Percentiles rank a stretch among this genome's conserved stretches.
phyloP scores from a whole-genome alignment of 2,888 invertebrate species.

The Metellina segmentata region DNA sequence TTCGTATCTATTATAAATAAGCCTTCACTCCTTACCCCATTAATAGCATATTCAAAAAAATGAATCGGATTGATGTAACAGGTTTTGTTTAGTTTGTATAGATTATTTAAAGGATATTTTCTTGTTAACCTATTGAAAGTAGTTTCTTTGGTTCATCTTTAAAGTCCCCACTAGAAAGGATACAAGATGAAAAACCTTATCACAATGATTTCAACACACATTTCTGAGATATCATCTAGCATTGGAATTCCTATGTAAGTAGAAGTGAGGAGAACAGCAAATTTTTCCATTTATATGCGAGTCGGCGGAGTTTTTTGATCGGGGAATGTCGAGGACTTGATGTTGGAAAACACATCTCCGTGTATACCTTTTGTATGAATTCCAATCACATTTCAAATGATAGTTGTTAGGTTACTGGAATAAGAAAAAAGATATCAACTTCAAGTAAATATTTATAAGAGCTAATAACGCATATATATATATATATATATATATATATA shows the following conservation, averaged over 20 bases:
- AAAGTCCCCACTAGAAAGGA: not conserved
- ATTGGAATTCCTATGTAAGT: not conserved
- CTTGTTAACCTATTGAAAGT: too few species aligned
- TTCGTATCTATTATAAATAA: too few species aligned
- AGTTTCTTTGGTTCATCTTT: not conserved
- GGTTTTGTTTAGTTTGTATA: too few species aligned
- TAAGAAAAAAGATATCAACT: too few species aligned
- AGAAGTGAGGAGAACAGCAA: constrained; percentile 15
- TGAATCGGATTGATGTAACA: too few species aligned
- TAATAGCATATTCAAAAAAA: too few species aligned
- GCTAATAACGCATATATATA: too few species aligned
- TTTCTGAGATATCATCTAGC: not conserved
- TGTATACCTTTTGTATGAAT: not conserved
- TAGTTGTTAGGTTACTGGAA: too few species aligned
- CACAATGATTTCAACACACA: constrained; percentile 4
- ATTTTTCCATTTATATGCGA: constrained; percentile 58
- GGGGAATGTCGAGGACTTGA: constrained; percentile 1
- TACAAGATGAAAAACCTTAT: not conserved
- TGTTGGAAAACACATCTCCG: not conserved
- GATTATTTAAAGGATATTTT: too few species aligned
- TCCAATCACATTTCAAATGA: not conserved
- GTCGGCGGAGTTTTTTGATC: constrained; percentile 12
- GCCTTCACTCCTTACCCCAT: too few species aligned
- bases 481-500: too few species aligned
- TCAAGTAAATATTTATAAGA: too few species aligned